phyloP scores from a whole-genome alignment of 2,113 vertebrate species.

The Paradisaea rubra region DNA sequence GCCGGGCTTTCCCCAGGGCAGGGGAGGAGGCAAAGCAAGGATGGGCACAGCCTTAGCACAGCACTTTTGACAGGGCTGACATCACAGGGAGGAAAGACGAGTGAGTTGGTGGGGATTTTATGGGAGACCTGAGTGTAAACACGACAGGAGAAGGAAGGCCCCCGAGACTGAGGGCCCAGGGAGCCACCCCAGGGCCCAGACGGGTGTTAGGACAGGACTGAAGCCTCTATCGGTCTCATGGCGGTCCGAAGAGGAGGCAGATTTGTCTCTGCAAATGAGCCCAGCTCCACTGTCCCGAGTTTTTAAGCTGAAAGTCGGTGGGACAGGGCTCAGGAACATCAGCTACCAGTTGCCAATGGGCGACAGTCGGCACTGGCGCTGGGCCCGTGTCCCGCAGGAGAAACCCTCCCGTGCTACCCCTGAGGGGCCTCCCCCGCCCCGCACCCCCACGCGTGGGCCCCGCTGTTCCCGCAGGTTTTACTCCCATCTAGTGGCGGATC shows the following conservation, averaged over 20 bases:
- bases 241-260: not conserved
- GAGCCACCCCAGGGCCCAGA: not conserved
- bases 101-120: not conserved
- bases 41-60: not conserved
- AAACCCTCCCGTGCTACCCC: fast-evolving
- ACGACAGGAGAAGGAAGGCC: not conserved
- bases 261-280: not conserved
- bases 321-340: not conserved
- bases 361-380: fast-evolving
- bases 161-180: fast-evolving
- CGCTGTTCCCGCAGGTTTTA: not conserved
- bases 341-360: no score
- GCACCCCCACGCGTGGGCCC: not conserved
- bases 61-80: not conserved
- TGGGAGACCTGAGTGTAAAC: not conserved
- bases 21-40: not conserved
- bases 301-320: not conserved
- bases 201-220: not conserved
- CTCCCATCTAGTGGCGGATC: not conserved
- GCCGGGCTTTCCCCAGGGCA: not conserved
- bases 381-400: not conserved
- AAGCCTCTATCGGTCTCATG: fast-evolving
- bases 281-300: fast-evolving
- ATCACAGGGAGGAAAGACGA: not conserved
- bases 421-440: fast-evolving